A percentile compares a stretch with the other conserved stretches of the same genome.
Evolutionary conservation across 1,140 invertebrate genomes (phyloP).

Genomic region (Macrostomum lignano): DNA sequence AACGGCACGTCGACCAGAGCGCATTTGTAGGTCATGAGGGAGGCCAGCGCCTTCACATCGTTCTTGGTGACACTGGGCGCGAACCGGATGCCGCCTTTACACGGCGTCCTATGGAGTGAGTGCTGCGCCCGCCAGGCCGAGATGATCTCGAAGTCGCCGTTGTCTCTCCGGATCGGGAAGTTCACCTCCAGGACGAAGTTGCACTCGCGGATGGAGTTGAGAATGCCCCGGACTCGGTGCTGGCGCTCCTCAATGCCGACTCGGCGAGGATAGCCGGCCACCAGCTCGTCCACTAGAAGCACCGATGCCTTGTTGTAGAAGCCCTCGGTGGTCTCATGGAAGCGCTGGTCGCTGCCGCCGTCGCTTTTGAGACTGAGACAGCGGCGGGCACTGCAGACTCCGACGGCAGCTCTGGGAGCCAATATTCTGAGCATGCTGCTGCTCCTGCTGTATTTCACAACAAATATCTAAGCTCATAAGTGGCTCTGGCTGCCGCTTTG

Average conservation of each 20-base stretch:
- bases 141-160: conserved; percentile 82
- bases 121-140: conserved; percentile 83
- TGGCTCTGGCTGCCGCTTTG: no score
- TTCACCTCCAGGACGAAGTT: conserved; percentile 71
- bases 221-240: conserved; percentile 57
- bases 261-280: conserved; percentile 44
- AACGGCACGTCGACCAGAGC: conserved; percentile 83
- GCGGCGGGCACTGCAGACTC: no score
- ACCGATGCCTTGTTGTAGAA: conserved; percentile 22
- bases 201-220: conserved; percentile 69
- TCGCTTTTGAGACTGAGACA: no score
- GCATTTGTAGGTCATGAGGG: conserved; percentile 81
- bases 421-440: no score
- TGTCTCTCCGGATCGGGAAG: conserved; percentile 72
- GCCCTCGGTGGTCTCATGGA: conserved; percentile 18
- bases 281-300: conserved; percentile 60
- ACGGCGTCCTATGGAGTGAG: conserved; percentile 73
- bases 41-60: conserved; percentile 71
- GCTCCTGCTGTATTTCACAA: no score
- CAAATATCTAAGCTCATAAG: no score
- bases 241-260: conserved; percentile 50
- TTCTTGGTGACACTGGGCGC: no score
- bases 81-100: conserved; percentile 67
- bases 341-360: no score
- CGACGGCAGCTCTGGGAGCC: no score